These are phyloP conservation scores for Himalopsyche anomala DNA, from an alignment of 2,888 invertebrate genomes.

Conservation along the genomic window DNA sequence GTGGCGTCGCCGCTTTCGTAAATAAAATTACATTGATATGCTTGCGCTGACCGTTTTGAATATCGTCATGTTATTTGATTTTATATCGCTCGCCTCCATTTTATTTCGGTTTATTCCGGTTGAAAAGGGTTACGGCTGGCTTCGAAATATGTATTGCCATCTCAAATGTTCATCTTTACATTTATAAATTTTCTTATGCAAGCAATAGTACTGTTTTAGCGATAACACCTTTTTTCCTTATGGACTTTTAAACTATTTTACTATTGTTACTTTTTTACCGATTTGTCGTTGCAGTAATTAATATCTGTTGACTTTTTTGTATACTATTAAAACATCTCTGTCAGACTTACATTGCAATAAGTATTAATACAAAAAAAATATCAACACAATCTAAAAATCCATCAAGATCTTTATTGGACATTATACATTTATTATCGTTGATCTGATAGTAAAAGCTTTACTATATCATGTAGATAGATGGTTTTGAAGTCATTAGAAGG, in stretches of 20 bases:
- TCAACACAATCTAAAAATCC: too few relatives aligned
- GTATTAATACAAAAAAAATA: too few relatives aligned
- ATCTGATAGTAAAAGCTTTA: too few relatives aligned
- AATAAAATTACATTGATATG: constrained; percentile 61
- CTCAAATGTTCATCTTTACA: constrained; percentile 45
- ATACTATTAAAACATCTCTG: too few relatives aligned
- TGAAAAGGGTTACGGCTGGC: constrained; percentile 50
- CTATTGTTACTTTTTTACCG: too few relatives aligned
- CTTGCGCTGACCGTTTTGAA: constrained; percentile 60
- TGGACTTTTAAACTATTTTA: not conserved
- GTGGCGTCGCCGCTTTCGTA: constrained; percentile 48
- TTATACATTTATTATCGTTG: too few relatives aligned
- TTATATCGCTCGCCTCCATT: constrained; percentile 48
- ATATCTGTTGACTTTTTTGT: too few relatives aligned
- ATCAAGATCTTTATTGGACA: too few relatives aligned
- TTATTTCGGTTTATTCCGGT: constrained; percentile 29
- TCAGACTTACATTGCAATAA: too few relatives aligned
- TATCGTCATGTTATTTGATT: constrained; percentile 53
- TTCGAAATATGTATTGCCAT: constrained; percentile 47
- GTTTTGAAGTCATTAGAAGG: too few relatives aligned
- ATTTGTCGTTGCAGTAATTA: too few relatives aligned
- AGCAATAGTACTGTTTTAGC: not conserved
- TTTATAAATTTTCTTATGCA: constrained; percentile 40
- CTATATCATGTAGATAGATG: too few relatives aligned
- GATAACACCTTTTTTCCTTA: not conserved